A percentile compares a stretch with the other conserved stretches of the same genome.
Conservation (phyloP, 2,888 invertebrate genomes). For the Watsonalla binaria region DNA sequence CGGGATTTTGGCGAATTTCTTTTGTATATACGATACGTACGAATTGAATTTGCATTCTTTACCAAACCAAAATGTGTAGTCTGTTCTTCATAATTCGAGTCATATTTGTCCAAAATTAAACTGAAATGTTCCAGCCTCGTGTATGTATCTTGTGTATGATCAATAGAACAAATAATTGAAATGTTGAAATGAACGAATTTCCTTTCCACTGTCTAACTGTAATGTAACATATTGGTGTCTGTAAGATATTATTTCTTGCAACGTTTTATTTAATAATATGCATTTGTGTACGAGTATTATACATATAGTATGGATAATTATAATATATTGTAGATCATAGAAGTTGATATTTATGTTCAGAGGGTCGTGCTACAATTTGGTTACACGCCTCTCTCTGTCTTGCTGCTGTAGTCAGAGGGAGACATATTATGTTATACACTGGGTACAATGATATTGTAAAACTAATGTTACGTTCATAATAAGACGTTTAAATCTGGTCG, state of each 20-base stretch:
- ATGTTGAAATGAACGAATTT: constrained; percentile 2
- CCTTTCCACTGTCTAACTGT: not conserved
- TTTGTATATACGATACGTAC: too few species aligned
- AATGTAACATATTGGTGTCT: constrained; percentile 9
- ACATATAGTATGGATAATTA: not conserved
- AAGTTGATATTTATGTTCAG: not conserved
- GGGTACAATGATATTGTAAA: too few species aligned
- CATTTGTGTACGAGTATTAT: constrained; percentile 4
- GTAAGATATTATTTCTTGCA: constrained; percentile 21
- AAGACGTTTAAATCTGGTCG: too few species aligned
- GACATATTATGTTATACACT: too few species aligned
- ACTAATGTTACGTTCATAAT: too few species aligned
- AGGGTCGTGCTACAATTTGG: not conserved
- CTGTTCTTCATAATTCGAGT: too few species aligned
- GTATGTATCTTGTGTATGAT: not conserved
- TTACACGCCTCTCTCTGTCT: not conserved
- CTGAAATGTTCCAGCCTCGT: not conserved
- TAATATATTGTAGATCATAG: not conserved
- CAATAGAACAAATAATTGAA: constrained; percentile 4
- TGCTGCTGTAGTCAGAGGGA: too few species aligned
- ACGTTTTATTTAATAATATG: constrained; percentile 5
- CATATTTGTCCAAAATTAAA: too few species aligned
- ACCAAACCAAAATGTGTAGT: too few species aligned
- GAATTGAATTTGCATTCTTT: too few species aligned
- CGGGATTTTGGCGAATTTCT: too few species aligned